A percentile compares a stretch with the other conserved stretches of the same genome.
phyloP scores from a whole-genome alignment of 1,140 invertebrate species.

The Euschistus heros region DNA sequence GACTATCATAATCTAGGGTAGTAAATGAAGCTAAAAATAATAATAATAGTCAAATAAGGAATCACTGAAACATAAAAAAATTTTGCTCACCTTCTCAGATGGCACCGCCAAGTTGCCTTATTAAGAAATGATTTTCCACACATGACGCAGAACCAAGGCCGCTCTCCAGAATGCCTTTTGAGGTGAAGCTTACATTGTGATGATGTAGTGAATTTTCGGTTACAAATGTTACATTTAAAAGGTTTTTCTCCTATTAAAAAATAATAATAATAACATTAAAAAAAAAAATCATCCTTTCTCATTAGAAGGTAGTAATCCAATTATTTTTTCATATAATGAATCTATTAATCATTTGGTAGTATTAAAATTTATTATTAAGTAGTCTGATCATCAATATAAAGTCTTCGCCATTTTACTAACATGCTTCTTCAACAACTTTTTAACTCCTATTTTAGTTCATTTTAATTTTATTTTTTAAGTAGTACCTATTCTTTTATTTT shows the following conservation, averaged over 20 bases:
- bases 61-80: not conserved
- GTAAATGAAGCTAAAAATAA: not conserved
- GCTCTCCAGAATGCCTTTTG: conserved; percentile 50
- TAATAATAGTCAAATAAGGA: not conserved
- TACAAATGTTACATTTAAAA: conserved; percentile 42
- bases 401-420: no score
- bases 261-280: no score
- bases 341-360: no score
- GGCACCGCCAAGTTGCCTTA: conserved; percentile 51
- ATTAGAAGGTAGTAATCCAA: no score
- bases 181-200: conserved; percentile 42
- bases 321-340: no score
- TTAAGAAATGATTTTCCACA: conserved; percentile 53
- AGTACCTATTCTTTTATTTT: no score
- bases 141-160: conserved; percentile 49
- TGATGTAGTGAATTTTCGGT: conserved; percentile 51
- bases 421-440: no score
- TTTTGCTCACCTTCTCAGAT: conserved; percentile 37
- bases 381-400: no score
- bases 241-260: conserved; percentile 38
- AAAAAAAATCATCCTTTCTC: not conserved
- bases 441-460: no score
- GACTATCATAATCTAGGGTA: not conserved
- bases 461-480: no score
- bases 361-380: no score